Base-by-base conservation (phyloP, 2,797 vertebrate genomes). In the Kryptolebias ocellatus region DNA sequence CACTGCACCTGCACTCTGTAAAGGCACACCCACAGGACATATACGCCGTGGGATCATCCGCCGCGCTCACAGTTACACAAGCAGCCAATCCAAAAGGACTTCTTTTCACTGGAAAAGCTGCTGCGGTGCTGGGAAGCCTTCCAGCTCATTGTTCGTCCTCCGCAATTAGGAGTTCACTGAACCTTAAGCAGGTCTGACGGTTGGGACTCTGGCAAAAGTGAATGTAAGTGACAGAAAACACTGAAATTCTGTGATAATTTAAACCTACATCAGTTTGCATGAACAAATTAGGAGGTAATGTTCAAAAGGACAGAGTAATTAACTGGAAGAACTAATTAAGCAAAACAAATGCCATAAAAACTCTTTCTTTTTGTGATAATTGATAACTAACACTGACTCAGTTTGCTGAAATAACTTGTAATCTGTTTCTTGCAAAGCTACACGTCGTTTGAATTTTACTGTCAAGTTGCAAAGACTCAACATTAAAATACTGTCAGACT, bases 1-100 rank as follows among this genome's bases (percentile, higher is more conserved):
- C 69, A 10, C 64, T 2, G 1, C 69, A 66, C 57, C 64, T 74
- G 80, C 64, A 60, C 74, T 73, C 20, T 74, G 65, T 67, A 29
- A 50, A 58, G 66, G 76, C 61, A 63, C 65, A 56, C 74, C 75
- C 31, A 50, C 39, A 51, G 46, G 70, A 66, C 51, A 53, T 54
- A 81, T 18, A 15, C 27, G 27, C 47, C 1, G 20, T 5, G 20
- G 31, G 53, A 45, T 52, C 46, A 37, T 28, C 64, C 47, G 29
- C 20, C 18, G 62, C 16, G 6, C 46, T 70, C 7, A 4, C 34
- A 46, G 63, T 34, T 20, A 7, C 53, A 44, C 20, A n/a, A n/a
- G 67, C 28, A 71, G 46, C 67, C 51, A 10, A 28, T 8, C 9
- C 27, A 34, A 34, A 15, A 27, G 16, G 15, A 10, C 10, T 11